Evolutionary conservation across 2,888 invertebrate genomes (phyloP).

Genomic region (Caradrina clavipalpis): DNA sequence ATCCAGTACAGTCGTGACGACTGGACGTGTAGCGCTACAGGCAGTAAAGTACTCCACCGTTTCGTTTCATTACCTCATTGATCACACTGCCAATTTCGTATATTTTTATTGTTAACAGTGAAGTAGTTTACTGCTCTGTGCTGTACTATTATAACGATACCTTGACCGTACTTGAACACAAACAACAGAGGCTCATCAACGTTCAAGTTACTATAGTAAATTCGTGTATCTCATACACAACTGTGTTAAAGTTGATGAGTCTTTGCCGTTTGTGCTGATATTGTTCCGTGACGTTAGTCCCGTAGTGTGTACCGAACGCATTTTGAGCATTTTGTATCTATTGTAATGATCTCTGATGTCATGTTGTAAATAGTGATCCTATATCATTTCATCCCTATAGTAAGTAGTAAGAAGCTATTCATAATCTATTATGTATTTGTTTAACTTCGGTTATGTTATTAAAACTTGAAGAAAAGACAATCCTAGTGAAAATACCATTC

Average conservation of each 20-base stretch:
- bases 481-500: slow-evolving; percentile 59
- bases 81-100: slow-evolving; percentile 65
- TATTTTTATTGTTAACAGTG: slow-evolving; percentile 51
- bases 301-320: slow-evolving; percentile 56
- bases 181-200: slow-evolving; percentile 50
- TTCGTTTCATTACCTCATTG: slow-evolving; percentile 58
- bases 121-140: slow-evolving; percentile 56
- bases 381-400: slow-evolving; percentile 63
- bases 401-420: slow-evolving; percentile 59
- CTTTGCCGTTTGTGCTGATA: slow-evolving; percentile 44
- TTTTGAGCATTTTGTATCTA: slow-evolving; percentile 65
- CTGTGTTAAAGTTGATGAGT: slow-evolving; percentile 51
- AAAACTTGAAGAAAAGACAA: slow-evolving; percentile 65
- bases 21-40: slow-evolving; percentile 31
- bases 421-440: slow-evolving; percentile 55
- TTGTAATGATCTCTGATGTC: slow-evolving; percentile 66
- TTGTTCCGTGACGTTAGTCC: slow-evolving; percentile 45
- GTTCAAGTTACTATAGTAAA: slow-evolving; percentile 42
- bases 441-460: slow-evolving; percentile 61
- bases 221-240: slow-evolving; percentile 49
- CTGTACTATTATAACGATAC: slow-evolving; percentile 38
- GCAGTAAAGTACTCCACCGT: slow-evolving; percentile 57
- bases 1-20: slow-evolving; percentile 8
- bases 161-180: slow-evolving; percentile 26
- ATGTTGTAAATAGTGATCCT: slow-evolving; percentile 67